Evolutionary conservation across 2,113 vertebrate species (phyloP).

Genomic region (Sprattus sprattus): DNA sequence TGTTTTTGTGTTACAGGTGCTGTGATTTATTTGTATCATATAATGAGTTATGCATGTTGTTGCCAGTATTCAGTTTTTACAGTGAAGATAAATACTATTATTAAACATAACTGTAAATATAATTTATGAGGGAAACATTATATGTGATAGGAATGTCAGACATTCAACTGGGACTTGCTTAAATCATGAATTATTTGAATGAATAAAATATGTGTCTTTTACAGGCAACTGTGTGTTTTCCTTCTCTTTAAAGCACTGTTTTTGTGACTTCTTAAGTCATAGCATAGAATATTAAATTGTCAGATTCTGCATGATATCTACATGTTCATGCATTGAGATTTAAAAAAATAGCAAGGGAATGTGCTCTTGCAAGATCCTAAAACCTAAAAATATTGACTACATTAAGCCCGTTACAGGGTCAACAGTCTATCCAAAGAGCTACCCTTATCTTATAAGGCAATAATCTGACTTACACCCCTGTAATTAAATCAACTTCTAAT

Average conservation of each 20-base stretch:
- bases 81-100: conserved; percentile 44
- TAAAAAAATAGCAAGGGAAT: background rate
- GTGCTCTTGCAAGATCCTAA: conserved; percentile 30
- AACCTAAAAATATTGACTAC: conserved; percentile 55
- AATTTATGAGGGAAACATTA: conserved; percentile 35
- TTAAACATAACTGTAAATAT: conserved; percentile 61
- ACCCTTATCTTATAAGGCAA: conserved; percentile 65
- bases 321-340: background rate
- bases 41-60: conserved; percentile 44
- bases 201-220: conserved; percentile 67
- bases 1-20: conserved; percentile 56
- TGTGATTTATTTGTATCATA: conserved; percentile 44
- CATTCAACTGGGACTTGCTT: conserved; percentile 49
- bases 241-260: background rate
- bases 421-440: conserved; percentile 50
- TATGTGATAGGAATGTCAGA: conserved; percentile 47
- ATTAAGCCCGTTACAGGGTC: conserved; percentile 52
- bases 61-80: conserved; percentile 56
- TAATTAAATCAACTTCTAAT: conserved; percentile 63
- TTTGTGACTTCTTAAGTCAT: background rate
- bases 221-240: conserved; percentile 30
- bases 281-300: background rate
- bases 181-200: conserved; percentile 52
- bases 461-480: conserved; percentile 60
- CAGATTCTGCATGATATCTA: background rate